Evolutionary conservation across 2,113 vertebrate species (phyloP).

Genomic region (Australoheros scitulus): DNA sequence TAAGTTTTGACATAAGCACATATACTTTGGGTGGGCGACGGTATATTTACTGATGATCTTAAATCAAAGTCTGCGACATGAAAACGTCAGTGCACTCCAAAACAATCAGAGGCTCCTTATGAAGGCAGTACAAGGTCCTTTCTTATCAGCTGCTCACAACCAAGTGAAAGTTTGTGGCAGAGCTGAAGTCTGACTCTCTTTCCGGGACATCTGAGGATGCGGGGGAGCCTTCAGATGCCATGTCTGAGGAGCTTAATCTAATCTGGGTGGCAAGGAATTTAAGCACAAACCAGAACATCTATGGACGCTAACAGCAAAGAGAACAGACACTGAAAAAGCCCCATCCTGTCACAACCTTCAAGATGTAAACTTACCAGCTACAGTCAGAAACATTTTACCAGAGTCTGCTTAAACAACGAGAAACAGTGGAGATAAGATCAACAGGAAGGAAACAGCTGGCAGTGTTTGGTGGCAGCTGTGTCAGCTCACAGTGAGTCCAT

Average conservation of each 20-base stretch:
- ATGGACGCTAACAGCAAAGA: background rate
- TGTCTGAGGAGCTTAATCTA: background rate
- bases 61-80: no score
- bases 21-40: no score
- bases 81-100: background rate
- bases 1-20: background rate
- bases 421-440: background rate
- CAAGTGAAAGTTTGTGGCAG: background rate
- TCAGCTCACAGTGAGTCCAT: background rate
- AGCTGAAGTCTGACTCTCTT: background rate
- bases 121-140: background rate
- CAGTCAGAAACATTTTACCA: conserved; percentile 61
- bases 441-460: background rate
- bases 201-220: background rate
- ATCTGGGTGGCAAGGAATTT: background rate
- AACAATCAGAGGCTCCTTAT: background rate
- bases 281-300: background rate
- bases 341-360: background rate
- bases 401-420: background rate
- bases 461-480: background rate
- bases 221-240: background rate
- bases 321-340: background rate
- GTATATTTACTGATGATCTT: no score
- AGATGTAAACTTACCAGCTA: conserved; percentile 60
- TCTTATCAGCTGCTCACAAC: background rate